Conservation (phyloP, 2,797 vertebrate species). For the Salmo trutta region DNA sequence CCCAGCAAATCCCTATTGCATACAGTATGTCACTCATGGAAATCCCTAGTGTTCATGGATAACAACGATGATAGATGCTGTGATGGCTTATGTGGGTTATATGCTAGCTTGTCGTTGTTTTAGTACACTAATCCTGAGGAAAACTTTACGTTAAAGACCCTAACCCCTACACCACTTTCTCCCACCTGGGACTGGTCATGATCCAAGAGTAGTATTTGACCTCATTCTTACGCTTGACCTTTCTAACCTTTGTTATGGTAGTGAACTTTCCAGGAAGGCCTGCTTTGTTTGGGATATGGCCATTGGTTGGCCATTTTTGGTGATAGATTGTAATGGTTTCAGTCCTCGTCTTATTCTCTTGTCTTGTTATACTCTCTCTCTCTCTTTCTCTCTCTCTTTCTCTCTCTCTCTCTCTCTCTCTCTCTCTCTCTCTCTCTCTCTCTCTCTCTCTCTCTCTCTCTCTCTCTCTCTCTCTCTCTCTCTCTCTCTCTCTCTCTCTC, state of each 20-base stretch:
- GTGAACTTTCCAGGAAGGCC: neutral
- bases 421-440: conserved; percentile 24
- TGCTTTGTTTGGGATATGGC: conserved; percentile 10
- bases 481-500: conserved; percentile 35
- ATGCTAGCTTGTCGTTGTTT: neutral
- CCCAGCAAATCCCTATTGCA: neutral
- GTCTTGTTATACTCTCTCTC: conserved; percentile 52
- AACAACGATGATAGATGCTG: neutral
- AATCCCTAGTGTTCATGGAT: neutral
- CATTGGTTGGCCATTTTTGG: conserved; percentile 48
- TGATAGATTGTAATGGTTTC: conserved; percentile 54
- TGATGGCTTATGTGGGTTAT: neutral
- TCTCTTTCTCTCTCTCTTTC: conserved; percentile 45
- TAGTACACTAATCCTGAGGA: neutral
- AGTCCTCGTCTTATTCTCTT: conserved; percentile 68
- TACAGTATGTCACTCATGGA: neutral
- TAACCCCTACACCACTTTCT: neutral
- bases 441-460: conserved; percentile 37
- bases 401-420: conserved; percentile 46
- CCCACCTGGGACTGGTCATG: neutral
- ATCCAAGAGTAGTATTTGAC: neutral
- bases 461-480: conserved; percentile 20
- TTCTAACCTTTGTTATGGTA: neutral
- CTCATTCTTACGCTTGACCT: neutral
- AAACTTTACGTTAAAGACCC: neutral